phyloP scores from a whole-genome alignment of 2,113 vertebrate species.

The Alligator sinensis region DNA sequence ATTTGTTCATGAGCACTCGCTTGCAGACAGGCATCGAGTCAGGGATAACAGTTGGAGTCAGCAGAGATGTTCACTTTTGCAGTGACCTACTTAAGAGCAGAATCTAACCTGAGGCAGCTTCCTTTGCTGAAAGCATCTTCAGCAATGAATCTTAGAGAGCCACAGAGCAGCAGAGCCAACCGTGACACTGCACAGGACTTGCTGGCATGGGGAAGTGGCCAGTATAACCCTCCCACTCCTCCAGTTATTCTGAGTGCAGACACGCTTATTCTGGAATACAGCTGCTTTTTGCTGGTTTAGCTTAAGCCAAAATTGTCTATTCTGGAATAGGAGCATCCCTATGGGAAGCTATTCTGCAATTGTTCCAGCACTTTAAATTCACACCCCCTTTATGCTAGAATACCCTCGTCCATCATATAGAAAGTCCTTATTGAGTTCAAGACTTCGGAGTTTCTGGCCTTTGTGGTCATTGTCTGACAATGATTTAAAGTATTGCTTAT shows the following conservation, averaged over 20 bases:
- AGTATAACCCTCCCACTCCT: not conserved
- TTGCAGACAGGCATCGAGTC: conserved; percentile 15
- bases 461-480: conserved; percentile 43
- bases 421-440: conserved; percentile 34
- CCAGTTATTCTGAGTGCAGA: not conserved
- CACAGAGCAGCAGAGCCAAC: not conserved
- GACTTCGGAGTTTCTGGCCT: conserved; percentile 55
- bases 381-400: not conserved
- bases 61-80: conserved; percentile 52
- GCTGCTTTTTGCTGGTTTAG: not conserved
- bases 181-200: conserved; percentile 2
- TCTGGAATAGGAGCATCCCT: conserved; percentile 21
- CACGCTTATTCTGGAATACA: not conserved
- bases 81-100: conserved; percentile 58
- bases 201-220: not conserved
- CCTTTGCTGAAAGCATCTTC: conserved; percentile 62
- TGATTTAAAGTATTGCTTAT: not conserved
- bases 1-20: not conserved
- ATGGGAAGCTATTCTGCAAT: not conserved
- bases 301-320: not conserved
- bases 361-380: not conserved
- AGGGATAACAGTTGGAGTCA: conserved; percentile 34
- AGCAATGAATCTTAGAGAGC: conserved; percentile 55
- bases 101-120: conserved; percentile 63
- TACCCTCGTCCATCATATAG: conserved; percentile 8